phyloP scores from a whole-genome alignment of 2,888 invertebrate species.

The Drosophila pegasa region DNA sequence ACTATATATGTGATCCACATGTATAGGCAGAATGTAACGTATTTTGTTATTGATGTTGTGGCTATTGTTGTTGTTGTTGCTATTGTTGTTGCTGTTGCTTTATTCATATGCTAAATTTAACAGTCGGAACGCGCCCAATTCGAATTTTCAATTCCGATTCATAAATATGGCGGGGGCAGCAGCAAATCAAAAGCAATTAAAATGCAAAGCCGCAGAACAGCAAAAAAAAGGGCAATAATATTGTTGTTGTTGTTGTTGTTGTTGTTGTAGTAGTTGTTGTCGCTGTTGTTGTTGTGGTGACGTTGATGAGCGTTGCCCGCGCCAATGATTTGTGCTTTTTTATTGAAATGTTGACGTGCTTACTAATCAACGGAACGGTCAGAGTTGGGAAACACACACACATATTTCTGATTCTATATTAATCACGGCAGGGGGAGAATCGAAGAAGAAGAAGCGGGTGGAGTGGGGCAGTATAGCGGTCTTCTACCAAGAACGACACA shows the following conservation, averaged over 20 bases:
- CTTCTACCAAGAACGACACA: conserved; percentile 33
- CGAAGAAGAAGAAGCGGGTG: background rate
- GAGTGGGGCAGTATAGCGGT: background rate
- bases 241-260: conserved; percentile 28
- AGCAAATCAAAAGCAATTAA: conserved; percentile 76
- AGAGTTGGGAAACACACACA: conserved; percentile 64
- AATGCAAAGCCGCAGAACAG: conserved; percentile 70
- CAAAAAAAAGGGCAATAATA: conserved; percentile 45
- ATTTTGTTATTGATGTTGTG: conserved; percentile 15
- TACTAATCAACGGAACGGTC: conserved; percentile 72
- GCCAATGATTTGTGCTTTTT: conserved; percentile 60
- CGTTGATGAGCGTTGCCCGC: conserved; percentile 68
- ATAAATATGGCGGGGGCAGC: conserved; percentile 72
- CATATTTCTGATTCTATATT: conserved; percentile 59
- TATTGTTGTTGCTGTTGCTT: conserved; percentile 11
- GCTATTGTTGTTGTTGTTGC: background rate
- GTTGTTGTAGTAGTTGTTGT: conserved; percentile 27
- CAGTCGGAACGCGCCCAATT: conserved; percentile 69
- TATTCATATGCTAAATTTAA: conserved; percentile 63
- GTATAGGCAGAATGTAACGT: conserved; percentile 31
- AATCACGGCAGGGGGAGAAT: conserved; percentile 52
- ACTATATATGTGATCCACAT: conserved; percentile 10
- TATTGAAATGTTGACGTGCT: conserved; percentile 75
- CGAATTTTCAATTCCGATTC: conserved; percentile 45
- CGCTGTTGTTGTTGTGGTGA: conserved; percentile 39